Percentiles rank a stretch among this genome's conserved stretches.
phyloP scores from a whole-genome alignment of 2,113 vertebrate genomes.

The Neolamprologus brichardi region DNA sequence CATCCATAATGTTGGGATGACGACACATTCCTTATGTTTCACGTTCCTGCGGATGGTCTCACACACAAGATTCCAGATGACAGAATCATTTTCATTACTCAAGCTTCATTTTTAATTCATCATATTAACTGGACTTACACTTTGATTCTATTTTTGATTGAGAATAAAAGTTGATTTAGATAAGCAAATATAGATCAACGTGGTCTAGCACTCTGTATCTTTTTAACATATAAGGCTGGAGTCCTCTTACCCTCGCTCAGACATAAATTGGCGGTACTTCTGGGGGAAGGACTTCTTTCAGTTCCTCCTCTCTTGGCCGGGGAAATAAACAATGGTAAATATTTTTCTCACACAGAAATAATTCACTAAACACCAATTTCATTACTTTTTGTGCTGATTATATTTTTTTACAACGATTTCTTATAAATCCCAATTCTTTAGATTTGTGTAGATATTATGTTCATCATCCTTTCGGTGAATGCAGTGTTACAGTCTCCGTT shows the following conservation, averaged over 20 bases:
- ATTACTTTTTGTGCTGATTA: not conserved
- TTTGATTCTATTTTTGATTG: not conserved
- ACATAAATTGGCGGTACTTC: not conserved
- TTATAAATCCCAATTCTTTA: rapidly evolving
- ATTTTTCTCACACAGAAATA: not conserved
- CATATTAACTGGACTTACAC: not conserved
- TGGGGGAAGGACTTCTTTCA: not conserved
- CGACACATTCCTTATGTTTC: not conserved
- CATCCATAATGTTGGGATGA: not conserved
- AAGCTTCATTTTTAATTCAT: not conserved
- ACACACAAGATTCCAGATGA: not conserved
- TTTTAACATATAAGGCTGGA: not conserved
- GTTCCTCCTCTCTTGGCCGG: not conserved
- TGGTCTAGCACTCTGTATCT: not conserved
- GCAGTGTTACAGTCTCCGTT: not conserved
- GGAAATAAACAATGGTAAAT: not conserved
- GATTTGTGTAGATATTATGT: not conserved
- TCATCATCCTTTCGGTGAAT: not conserved
- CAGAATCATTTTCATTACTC: not conserved
- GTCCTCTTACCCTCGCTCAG: not conserved
- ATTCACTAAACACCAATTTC: not conserved
- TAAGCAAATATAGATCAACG: not conserved
- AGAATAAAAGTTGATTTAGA: not conserved
- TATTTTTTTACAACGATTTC: not conserved
- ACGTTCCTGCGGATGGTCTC: not conserved